Evolutionary conservation across 2,888 invertebrate species (phyloP).

Genomic region (Melanargia galathea): DNA sequence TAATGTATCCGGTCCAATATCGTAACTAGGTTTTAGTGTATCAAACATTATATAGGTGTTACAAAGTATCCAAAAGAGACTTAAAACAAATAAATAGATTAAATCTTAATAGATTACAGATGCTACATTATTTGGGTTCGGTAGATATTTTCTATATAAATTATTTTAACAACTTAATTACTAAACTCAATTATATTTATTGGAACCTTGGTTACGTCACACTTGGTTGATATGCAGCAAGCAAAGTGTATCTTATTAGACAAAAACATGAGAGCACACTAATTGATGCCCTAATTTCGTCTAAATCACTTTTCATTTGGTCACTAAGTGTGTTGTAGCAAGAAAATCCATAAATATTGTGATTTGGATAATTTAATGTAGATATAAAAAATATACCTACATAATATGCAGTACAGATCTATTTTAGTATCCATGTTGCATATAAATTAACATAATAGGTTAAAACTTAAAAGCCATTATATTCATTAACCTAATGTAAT

Average conservation of each 20-base stretch:
- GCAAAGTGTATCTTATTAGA: neutral
- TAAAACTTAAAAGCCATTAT: slow-evolving; percentile 16
- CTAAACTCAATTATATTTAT: slow-evolving; percentile 7
- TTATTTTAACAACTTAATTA: slow-evolving; percentile 17
- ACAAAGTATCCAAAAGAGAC: slow-evolving; percentile 18
- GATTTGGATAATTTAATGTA: neutral
- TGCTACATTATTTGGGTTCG: slow-evolving; percentile 1
- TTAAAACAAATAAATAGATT: slow-evolving; percentile 34
- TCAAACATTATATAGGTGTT: neutral
- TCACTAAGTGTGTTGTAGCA: neutral
- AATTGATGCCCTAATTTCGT: neutral
- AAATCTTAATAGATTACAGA: slow-evolving; percentile 35
- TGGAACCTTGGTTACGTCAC: slow-evolving; percentile 1
- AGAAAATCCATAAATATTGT: neutral
- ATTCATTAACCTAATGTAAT: slow-evolving; percentile 18
- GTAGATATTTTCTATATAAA: slow-evolving; percentile 11
- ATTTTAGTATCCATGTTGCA: neutral
- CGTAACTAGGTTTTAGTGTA: slow-evolving; percentile 1
- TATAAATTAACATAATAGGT: slow-evolving; percentile 21
- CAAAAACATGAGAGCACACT: neutral
- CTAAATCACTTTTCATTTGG: neutral
- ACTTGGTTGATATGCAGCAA: neutral
- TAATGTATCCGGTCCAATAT: neutral
- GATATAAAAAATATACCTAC: neutral
- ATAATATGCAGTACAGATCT: slow-evolving; percentile 3